Evolutionary conservation across 2,888 invertebrate species (phyloP), one percentile per base, ranked within the genome.

Genomic region (Deilephila elpenor): DNA sequence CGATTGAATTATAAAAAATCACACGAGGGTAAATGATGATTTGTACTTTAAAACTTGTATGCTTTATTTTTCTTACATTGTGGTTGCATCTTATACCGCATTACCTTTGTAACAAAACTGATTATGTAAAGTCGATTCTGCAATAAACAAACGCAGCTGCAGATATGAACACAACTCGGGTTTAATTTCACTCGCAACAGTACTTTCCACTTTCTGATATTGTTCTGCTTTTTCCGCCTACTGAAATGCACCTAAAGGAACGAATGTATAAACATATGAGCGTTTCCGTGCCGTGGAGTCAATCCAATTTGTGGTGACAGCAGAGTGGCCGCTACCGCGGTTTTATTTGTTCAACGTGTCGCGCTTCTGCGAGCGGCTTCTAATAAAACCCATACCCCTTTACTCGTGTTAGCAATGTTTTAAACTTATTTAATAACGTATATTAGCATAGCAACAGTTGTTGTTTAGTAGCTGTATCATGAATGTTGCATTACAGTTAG

Each of bases 251-350:
- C 25, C 44, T 67, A 62, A 64, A 19, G 56, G 56, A 56, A 29
- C 25, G 25, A 32, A 20, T 34, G 82, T 82, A 82, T 37, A 73
- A 32, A 83, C 75, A 75, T 78, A 76, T 83, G 80, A 86, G 86
- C 86, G 86, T 87, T 88, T 87, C 84, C 85, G 86, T 85, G 82
- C 82, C 78, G 79, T 75, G 82, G 80, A 89, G 89, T 89, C 91
- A 90, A 91, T 91, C 88, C 90, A 91, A 91, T 91, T 90, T 90
- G 86, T 79, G 87, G 86, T 83, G 87, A 88, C 87, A 84, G 86
- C 84, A 78, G 81, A 86, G 88, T 84, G 85, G 84, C 84, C 86
- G 84, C 86, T 81, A 85, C 87, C 85, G 78, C 78, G 83, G 83
- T 88, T 89, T 88, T 89, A 90, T 90, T 89, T 87, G 87, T 84